Base-by-base conservation (phyloP, 2,888 invertebrate genomes). In the Caenorhabditis macrosperma region DNA sequence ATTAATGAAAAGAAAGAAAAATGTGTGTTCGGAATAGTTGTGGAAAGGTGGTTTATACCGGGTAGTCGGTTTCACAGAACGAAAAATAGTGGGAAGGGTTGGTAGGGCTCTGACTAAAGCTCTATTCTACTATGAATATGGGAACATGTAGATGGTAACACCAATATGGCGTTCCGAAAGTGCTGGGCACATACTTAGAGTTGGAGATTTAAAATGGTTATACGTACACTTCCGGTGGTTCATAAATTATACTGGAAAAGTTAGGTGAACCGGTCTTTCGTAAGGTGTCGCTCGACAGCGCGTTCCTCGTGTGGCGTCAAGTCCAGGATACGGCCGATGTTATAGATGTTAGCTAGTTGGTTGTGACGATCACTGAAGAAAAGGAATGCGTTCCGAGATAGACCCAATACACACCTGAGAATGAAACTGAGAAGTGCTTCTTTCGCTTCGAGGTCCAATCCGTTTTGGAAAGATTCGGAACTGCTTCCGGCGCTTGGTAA, bases 291-390 rank as follows among this genome's bases (percentile, higher is more conserved):
- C 48, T 84, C 84, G 15, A 84, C 52, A 20, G 75, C 38, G 28
- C 82, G 71, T 41, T 84, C 84, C 60, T 84, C 81, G 17, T 76
- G 81, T 22, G 71, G 24, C 1, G 69, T 66, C 28, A 84, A 48
- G 50, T 84, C 84, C 54, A 84, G 55, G 41, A 82, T 76, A 7
- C 82, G 63, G n/a, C 84, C 82, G 35, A 84, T 82, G 44, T 79
- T 79, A 57, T 82, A 84, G 33, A 84, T 72, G 41, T 84, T 84
- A 20, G 84, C 84, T 22, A 84, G 71, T 57, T 84, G 84, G 15
- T 68, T 63, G 33, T 80, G 75, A 30, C 81, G 78, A 33, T 84
- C 84, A 38, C 82, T 84, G 48, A 30, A 75, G 67, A 35, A 12
- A 20, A 61, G 59, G 55, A 7, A 28, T n/a, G n/a, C n/a, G n/a